These are phyloP conservation scores for Xiphophorus birchmanni DNA, from an alignment of 2,797 vertebrate genomes.

Conservation along the genomic window DNA sequence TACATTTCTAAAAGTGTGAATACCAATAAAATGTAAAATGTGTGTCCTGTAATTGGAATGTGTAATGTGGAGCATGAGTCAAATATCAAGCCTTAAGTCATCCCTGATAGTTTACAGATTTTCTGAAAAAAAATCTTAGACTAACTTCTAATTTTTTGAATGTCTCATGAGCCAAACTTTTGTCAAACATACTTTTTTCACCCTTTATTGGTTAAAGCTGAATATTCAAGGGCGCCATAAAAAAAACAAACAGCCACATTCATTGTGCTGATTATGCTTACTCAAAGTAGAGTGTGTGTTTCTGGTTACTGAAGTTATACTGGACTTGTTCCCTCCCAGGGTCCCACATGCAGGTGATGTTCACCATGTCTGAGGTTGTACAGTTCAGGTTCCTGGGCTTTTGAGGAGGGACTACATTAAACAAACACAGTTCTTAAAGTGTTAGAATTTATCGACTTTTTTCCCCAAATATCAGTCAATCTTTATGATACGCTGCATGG, in stretches of 20 bases:
- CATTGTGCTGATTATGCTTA: slow-evolving; percentile 27
- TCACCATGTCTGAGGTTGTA: slow-evolving; percentile 54
- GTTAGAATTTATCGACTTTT: neutral
- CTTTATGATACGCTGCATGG: neutral
- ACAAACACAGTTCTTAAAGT: neutral
- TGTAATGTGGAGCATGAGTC: neutral
- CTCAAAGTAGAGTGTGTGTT: slow-evolving; percentile 57
- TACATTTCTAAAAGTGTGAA: neutral
- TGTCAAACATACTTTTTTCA: neutral
- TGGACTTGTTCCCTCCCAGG: slow-evolving; percentile 23
- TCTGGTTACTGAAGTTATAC: neutral
- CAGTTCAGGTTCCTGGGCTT: slow-evolving; percentile 68
- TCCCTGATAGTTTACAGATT: neutral
- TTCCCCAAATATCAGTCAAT: neutral
- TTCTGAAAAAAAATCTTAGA: neutral
- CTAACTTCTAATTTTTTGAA: neutral
- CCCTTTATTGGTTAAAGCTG: neutral
- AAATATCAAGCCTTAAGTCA: neutral
- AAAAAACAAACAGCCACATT: neutral
- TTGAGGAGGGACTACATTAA: slow-evolving; percentile 64
- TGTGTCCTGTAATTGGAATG: neutral
- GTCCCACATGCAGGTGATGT: slow-evolving; percentile 61
- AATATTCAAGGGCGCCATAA: neutral
- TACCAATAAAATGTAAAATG: neutral
- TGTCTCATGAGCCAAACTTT: neutral